phyloP scores from a whole-genome alignment of 2,888 invertebrate species.

The Tetragonisca angustula region DNA sequence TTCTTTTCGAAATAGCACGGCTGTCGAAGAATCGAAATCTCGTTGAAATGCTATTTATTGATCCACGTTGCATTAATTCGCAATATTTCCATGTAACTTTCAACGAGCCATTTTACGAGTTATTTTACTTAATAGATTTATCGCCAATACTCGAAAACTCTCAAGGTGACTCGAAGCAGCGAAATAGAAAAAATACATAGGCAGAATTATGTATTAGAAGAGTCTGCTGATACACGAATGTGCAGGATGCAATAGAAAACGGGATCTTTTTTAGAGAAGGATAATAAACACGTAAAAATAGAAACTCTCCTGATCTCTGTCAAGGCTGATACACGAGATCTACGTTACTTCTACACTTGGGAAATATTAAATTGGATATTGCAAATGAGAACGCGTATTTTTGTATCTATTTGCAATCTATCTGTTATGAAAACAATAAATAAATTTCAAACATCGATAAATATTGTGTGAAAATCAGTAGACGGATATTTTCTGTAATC shows the following conservation, averaged over 20 bases:
- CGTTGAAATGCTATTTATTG: not conserved
- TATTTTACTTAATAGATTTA: not conserved
- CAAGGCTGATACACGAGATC: constrained; percentile 22
- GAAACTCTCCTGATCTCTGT: constrained; percentile 34
- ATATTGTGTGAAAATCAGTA: too few relatives aligned
- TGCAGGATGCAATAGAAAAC: constrained; percentile 1
- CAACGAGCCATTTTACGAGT: constrained; percentile 8
- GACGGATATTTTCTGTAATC: too few relatives aligned
- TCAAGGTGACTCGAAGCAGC: not conserved
- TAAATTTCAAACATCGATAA: too few relatives aligned
- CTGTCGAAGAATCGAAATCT: not conserved
- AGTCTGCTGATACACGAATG: not conserved
- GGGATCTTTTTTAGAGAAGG: constrained; percentile 13
- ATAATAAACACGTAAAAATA: constrained; percentile 41
- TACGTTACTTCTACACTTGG: not conserved
- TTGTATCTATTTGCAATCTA: too few relatives aligned
- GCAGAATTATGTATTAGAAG: not conserved
- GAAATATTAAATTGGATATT: not conserved
- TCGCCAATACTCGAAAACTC: not conserved
- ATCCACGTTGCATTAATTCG: not conserved
- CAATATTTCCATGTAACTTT: not conserved
- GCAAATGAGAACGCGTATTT: not conserved
- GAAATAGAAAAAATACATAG: not conserved
- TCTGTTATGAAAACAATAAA: too few relatives aligned
- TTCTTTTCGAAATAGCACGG: not conserved